Percentiles rank a stretch among this genome's conserved stretches.
Conservation (phyloP, 2,888 invertebrate species). For the Thereva nobilitata region DNA sequence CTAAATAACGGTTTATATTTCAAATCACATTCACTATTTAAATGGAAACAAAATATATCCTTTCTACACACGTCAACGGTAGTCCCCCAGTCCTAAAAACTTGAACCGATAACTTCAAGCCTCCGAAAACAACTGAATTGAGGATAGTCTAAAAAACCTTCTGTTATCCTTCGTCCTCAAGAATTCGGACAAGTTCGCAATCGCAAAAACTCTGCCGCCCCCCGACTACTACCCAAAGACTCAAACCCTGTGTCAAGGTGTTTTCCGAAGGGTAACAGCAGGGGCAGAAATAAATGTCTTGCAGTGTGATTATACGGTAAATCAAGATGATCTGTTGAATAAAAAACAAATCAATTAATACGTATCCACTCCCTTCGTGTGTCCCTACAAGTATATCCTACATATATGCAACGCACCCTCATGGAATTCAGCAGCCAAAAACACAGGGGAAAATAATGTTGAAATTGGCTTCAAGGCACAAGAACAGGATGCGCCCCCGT, state of each 20-base stretch:
- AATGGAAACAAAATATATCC: neutral
- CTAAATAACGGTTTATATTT: too few relatives aligned
- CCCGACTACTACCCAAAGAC: slow-evolving; percentile 45
- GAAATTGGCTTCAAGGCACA: slow-evolving; percentile 5
- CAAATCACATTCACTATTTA: neutral
- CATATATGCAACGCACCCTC: too few relatives aligned
- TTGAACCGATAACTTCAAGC: slow-evolving; percentile 20
- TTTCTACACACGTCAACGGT: slow-evolving; percentile 8
- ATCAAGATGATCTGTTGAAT: slow-evolving; percentile 53
- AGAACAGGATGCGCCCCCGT: slow-evolving; percentile 23
- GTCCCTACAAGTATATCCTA: too few relatives aligned
- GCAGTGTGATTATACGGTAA: slow-evolving; percentile 45
- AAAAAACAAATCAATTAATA: slow-evolving; percentile 58
- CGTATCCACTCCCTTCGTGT: slow-evolving; percentile 40
- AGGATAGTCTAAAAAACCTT: slow-evolving; percentile 11
- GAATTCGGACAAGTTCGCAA: slow-evolving; percentile 3
- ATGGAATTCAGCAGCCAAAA: neutral
- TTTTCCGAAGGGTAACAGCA: slow-evolving; percentile 1
- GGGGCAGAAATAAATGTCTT: slow-evolving; percentile 43
- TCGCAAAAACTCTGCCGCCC: slow-evolving; percentile 34
- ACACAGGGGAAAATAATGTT: neutral
- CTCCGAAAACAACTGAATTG: slow-evolving; percentile 31
- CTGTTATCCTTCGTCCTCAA: slow-evolving; percentile 21
- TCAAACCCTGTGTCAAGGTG: neutral
- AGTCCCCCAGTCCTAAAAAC: slow-evolving; percentile 10